These are phyloP conservation scores for Acanthaster planci DNA, from an alignment of 35 echinoderm and acorn worm genomes.

Conservation along the genomic window DNA sequence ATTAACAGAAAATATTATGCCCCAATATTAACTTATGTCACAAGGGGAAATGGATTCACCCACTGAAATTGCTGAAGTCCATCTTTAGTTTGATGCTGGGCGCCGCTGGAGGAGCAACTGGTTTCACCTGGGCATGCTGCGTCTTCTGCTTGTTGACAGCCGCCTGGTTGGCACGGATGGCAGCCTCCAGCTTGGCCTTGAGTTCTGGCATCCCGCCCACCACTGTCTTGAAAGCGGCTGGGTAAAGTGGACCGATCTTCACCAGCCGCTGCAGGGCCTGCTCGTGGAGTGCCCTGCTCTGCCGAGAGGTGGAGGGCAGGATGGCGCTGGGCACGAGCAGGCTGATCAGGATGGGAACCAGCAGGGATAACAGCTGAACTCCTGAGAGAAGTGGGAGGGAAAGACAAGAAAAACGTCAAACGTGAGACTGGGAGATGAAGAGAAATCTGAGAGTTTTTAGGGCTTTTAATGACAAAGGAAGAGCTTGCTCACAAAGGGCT, in stretches of 20 bases:
- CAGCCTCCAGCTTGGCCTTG: slow-evolving; percentile 87
- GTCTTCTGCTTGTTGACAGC: slow-evolving; percentile 66
- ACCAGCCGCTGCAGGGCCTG: slow-evolving; percentile 85
- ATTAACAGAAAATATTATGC: no score
- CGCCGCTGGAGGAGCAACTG: slow-evolving; percentile 39
- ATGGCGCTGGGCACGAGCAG: slow-evolving; percentile 46
- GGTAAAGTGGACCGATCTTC: slow-evolving; percentile 93
- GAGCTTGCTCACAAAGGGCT: no score
- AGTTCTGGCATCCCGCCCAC: slow-evolving; percentile 79
- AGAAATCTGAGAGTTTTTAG: no score
- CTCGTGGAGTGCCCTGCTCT: slow-evolving; percentile 77
- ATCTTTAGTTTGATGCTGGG: slow-evolving; percentile 95
- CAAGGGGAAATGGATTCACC: slow-evolving; percentile 57
- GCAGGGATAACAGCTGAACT: slow-evolving; percentile 77
- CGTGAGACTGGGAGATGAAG: no score
- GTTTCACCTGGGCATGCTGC: slow-evolving; percentile 41
- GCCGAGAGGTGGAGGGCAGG: slow-evolving; percentile 50
- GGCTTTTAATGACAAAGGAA: no score
- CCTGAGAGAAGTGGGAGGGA: slow-evolving; percentile 42
- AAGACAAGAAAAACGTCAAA: background rate
- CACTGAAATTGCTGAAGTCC: slow-evolving; percentile 98
- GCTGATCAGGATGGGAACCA: slow-evolving; percentile 86
- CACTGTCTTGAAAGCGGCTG: slow-evolving; percentile 79
- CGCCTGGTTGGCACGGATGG: slow-evolving; percentile 71
- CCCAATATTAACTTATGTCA: no score